Conservation (phyloP, 1,140 invertebrate species). For the Polyergus mexicanus region DNA sequence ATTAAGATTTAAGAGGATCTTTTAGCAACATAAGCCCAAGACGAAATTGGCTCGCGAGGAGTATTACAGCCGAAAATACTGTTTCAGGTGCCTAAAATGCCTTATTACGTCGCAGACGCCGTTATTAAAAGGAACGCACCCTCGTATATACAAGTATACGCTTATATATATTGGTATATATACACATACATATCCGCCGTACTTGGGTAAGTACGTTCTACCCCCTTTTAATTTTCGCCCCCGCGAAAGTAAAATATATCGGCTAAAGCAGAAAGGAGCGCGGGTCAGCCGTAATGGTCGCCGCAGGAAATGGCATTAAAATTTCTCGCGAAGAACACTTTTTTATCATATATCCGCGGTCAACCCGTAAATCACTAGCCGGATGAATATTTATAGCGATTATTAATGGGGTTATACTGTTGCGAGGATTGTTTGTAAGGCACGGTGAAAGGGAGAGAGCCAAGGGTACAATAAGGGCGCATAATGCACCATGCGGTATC, state of each 20-base stretch:
- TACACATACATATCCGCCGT: background rate
- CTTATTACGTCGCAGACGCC: slow-evolving; percentile 46
- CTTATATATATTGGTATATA: background rate
- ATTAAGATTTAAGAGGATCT: slow-evolving; percentile 62
- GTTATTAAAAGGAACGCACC: slow-evolving; percentile 62
- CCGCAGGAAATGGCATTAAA: slow-evolving; percentile 58
- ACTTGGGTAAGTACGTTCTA: slow-evolving; percentile 11
- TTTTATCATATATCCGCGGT: slow-evolving; percentile 61
- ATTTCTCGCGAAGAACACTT: slow-evolving; percentile 65
- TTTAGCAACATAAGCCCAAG: slow-evolving; percentile 54
- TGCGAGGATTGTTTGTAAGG: slow-evolving; percentile 76
- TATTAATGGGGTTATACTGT: slow-evolving; percentile 80
- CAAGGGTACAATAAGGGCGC: slow-evolving; percentile 70
- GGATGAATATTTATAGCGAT: slow-evolving; percentile 81
- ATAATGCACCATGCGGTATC: slow-evolving; percentile 74
- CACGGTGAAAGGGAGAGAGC: slow-evolving; percentile 40
- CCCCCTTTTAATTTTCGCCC: slow-evolving; percentile 65
- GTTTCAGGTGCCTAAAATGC: slow-evolving; percentile 59
- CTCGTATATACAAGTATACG: slow-evolving; percentile 27
- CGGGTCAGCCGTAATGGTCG: slow-evolving; percentile 50
- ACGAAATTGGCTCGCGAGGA: slow-evolving; percentile 53
- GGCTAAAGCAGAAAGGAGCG: slow-evolving; percentile 41
- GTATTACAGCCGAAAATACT: slow-evolving; percentile 61
- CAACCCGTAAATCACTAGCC: slow-evolving; percentile 76
- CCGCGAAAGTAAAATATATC: slow-evolving; percentile 63